Evolutionary conservation across 2,888 invertebrate species (phyloP).

Genomic region (Mactromeris polynyma): DNA sequence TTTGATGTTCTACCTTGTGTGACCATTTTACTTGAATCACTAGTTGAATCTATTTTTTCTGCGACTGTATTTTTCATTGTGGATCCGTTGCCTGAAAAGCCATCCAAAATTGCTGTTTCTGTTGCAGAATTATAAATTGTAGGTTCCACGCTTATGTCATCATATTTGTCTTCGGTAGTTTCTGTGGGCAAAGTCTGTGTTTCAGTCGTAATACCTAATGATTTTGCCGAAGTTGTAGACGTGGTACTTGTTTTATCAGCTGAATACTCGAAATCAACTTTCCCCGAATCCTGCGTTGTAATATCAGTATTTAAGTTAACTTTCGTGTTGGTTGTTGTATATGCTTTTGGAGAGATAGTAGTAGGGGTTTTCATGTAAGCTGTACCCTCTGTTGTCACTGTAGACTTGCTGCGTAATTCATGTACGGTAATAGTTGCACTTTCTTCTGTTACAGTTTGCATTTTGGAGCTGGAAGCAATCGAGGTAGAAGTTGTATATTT

Average conservation of each 20-base stretch:
- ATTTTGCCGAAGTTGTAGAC: background rate
- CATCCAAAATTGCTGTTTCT: background rate
- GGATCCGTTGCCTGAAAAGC: background rate
- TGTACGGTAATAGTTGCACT: background rate
- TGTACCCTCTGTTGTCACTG: background rate
- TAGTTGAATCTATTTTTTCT: background rate
- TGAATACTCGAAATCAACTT: background rate
- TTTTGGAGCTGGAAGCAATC: background rate
- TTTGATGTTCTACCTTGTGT: background rate
- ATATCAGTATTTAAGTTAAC: background rate
- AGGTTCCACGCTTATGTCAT: background rate
- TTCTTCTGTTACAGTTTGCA: background rate
- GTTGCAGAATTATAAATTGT: background rate
- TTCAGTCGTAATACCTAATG: background rate
- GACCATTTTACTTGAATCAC: background rate
- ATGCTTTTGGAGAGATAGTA: background rate
- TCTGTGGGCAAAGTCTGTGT: background rate
- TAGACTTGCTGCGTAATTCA: background rate
- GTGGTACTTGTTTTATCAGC: background rate
- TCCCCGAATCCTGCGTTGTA: background rate
- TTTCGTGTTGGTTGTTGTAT: background rate
- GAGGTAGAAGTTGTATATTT: background rate
- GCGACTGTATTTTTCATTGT: background rate
- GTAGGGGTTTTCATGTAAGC: background rate
- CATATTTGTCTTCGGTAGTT: background rate